phyloP scores from a whole-genome alignment of 1,140 invertebrate genomes.

The Vanessa atalanta region DNA sequence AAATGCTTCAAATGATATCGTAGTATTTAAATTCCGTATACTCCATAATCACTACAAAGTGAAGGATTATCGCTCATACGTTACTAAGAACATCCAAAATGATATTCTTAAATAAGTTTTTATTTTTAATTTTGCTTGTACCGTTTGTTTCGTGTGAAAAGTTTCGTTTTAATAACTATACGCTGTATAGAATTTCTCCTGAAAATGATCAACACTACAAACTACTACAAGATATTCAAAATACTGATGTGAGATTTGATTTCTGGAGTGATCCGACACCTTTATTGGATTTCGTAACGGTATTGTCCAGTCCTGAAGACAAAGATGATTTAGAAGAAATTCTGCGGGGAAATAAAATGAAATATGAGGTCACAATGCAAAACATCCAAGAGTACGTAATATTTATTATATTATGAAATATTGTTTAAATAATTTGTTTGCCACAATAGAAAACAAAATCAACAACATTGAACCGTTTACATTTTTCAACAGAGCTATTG shows the following conservation, averaged over 20 bases:
- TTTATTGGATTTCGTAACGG: constrained; percentile 49
- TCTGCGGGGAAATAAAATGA: constrained; percentile 47
- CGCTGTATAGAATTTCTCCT: constrained; percentile 59
- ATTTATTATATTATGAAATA: background rate
- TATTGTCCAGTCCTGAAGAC: constrained; percentile 59
- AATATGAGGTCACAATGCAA: constrained; percentile 49
- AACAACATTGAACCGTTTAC: background rate
- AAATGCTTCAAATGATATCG: background rate
- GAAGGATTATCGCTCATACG: background rate
- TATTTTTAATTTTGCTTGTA: constrained; percentile 32
- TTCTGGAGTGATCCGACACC: constrained; percentile 59
- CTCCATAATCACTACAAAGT: constrained; percentile 1
- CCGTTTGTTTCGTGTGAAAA: constrained; percentile 39
- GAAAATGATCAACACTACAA: constrained; percentile 53
- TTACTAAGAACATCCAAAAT: background rate
- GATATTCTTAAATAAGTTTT: constrained; percentile 36
- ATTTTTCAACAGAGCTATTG: constrained; percentile 53
- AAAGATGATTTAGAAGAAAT: constrained; percentile 54
- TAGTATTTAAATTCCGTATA: background rate
- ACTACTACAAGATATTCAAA: constrained; percentile 51
- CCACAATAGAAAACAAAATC: too few relatives aligned
- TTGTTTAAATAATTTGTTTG: background rate
- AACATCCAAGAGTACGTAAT: constrained; percentile 72
- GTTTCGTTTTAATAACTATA: constrained; percentile 61
- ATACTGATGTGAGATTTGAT: constrained; percentile 51